These are phyloP conservation scores for Sacculina carcini DNA, from an alignment of 2,888 invertebrate genomes.

Conservation along the genomic window DNA sequence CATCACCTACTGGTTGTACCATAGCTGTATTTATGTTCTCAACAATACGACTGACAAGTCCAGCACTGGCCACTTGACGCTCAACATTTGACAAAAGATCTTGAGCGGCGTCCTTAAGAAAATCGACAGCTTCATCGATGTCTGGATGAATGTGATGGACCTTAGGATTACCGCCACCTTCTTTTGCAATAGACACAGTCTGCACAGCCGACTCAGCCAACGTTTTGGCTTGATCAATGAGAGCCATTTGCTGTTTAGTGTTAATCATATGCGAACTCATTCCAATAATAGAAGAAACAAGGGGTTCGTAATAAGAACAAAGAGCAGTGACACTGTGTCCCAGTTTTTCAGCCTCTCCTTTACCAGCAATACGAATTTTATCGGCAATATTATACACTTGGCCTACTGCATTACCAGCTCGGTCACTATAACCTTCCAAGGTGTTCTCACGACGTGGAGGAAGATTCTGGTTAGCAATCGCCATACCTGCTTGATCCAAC, in stretches of 20 bases:
- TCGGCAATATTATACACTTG: no score
- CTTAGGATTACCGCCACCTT: constrained; percentile 77
- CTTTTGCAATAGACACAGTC: constrained; percentile 53
- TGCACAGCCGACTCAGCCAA: constrained; percentile 78
- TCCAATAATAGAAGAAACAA: constrained; percentile 56
- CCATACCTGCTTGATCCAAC: constrained; percentile 61
- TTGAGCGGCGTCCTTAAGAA: constrained; percentile 43
- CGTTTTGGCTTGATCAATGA: constrained; percentile 76
- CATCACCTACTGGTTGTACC: constrained; percentile 23
- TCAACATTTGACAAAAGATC: constrained; percentile 57
- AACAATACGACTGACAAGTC: constrained; percentile 63
- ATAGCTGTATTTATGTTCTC: constrained; percentile 77
- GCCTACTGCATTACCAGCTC: constrained; percentile 46
- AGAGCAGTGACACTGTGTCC: constrained; percentile 42
- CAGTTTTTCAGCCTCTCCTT: constrained; percentile 69
- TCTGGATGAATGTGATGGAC: constrained; percentile 45
- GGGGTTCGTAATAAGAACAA: constrained; percentile 53
- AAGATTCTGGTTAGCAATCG: constrained; percentile 57
- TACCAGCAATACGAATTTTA: constrained; percentile 55
- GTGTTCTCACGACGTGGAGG: constrained; percentile 39
- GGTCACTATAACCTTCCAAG: constrained; percentile 45
- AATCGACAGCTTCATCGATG: constrained; percentile 51
- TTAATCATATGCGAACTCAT: constrained; percentile 53
- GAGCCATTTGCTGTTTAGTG: constrained; percentile 54
- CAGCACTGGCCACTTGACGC: constrained; percentile 56